Percentiles rank a stretch among this genome's conserved stretches.
Conservation (phyloP, 2,888 invertebrate species). For the Sesamia inferens region DNA sequence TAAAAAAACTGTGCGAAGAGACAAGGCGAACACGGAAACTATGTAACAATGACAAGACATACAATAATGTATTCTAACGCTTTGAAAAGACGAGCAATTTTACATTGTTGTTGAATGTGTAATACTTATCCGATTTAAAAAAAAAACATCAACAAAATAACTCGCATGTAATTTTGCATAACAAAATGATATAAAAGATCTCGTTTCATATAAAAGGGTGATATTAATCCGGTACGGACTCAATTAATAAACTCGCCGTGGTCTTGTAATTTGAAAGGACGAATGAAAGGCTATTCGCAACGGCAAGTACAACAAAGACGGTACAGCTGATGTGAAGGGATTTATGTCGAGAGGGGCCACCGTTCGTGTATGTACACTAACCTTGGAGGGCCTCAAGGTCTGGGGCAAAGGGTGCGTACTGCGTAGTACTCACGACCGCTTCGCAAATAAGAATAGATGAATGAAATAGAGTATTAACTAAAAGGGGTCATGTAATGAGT, state of each 20-base stretch:
- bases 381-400: slow-evolving; percentile 49
- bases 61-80: background rate
- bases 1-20: background rate
- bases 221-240: background rate
- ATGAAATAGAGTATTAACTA: slow-evolving; percentile 2
- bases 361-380: slow-evolving; percentile 6
- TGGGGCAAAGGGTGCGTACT: slow-evolving; percentile 11
- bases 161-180: slow-evolving; percentile 16
- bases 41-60: background rate
- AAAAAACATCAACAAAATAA: background rate
- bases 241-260: slow-evolving; percentile 3
- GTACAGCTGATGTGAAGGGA: slow-evolving; percentile 17
- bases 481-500: slow-evolving; percentile 13
- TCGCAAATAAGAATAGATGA: slow-evolving; percentile 24
- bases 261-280: slow-evolving; percentile 3
- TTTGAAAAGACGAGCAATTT: slow-evolving; percentile 5
- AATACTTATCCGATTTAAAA: background rate
- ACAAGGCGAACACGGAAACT: background rate
- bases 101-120: slow-evolving; percentile 2
- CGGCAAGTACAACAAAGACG: slow-evolving; percentile 9
- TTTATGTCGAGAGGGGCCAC: background rate
- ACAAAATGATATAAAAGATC: background rate
- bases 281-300: slow-evolving; percentile 21
- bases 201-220: slow-evolving; percentile 19
- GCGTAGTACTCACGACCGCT: slow-evolving; percentile 5